Base-by-base conservation (phyloP, 2,888 invertebrate genomes). In the Synergus japonicus region DNA sequence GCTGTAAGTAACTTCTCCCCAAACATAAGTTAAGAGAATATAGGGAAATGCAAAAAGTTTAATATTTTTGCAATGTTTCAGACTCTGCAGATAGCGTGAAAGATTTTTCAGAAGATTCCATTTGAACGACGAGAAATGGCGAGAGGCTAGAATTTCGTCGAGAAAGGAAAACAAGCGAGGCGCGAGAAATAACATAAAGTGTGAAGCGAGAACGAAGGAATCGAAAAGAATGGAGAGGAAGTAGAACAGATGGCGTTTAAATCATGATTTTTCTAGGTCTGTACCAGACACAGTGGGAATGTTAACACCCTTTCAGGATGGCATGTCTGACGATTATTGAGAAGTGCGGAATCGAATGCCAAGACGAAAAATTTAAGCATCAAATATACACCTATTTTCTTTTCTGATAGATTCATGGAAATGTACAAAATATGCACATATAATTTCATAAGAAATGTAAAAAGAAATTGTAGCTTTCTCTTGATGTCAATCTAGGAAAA, bases 121-220 rank as follows among this genome's bases (percentile, higher is more conserved):
- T 18, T 58, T 9, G 58, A 18, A 58, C 18, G 18, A 76, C 29
- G 18, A 60, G 15, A 78, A 69, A 64, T 29, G 49, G 44, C n/a
- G 10, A 58, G 10, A 58, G 76, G 79, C 66, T 29, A 29, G 77
- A 79, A 79, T 63, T 78, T 76, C 79, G 41, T 69, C 69, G 10
- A 54, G 49, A 65, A 58, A 43, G 60, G 64, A 64, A 60, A 44
- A 54, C 67, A 76, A 79, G 79, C 80, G 82, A 84, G 82, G 82
- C 83, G 69, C 78, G 83, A 81, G 78, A 82, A 86, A 87, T 87
- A 85, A 86, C 84, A 87, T 85, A 87, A 81, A 84, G 80, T 76
- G 76, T 66, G 69, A 76, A 78, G 80, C 66, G 79, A 76, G 18
- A 81, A 79, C 78, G 83, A 37, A 29, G 18, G 12, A 66, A 43